A percentile compares a stretch with the other conserved stretches of the same genome.
These are phyloP conservation scores for Cettia cetti DNA, from an alignment of 2,113 vertebrate genomes.

Conservation along the genomic window DNA sequence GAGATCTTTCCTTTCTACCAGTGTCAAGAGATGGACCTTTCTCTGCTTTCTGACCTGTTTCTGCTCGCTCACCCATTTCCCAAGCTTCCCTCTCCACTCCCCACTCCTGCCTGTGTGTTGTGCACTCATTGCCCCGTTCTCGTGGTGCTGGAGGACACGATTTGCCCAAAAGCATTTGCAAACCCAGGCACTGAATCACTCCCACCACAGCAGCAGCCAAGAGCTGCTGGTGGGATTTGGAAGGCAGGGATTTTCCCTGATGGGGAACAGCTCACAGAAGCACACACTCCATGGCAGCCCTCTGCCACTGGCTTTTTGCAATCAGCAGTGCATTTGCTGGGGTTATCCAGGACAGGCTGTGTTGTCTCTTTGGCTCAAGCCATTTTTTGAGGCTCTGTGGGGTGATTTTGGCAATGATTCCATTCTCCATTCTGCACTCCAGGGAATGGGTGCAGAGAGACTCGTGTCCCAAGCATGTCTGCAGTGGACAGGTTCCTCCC, in stretches of 20 bases:
- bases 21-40: background rate
- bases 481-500: background rate
- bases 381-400: background rate
- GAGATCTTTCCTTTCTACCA: background rate
- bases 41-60: background rate
- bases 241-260: background rate
- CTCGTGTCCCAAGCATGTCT: background rate
- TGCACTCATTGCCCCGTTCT: background rate
- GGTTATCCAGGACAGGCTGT: background rate
- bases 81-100: background rate
- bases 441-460: background rate
- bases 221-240: background rate
- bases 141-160: rapidly evolving
- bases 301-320: background rate
- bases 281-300: background rate
- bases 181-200: background rate
- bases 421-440: background rate
- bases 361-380: background rate
- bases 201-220: background rate
- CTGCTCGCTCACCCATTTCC: background rate
- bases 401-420: background rate
- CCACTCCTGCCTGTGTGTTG: background rate
- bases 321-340: background rate
- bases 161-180: background rate
- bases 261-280: rapidly evolving